Evolutionary conservation across 2,113 vertebrate species (phyloP).

Genomic region (Phaethornis superciliosus): DNA sequence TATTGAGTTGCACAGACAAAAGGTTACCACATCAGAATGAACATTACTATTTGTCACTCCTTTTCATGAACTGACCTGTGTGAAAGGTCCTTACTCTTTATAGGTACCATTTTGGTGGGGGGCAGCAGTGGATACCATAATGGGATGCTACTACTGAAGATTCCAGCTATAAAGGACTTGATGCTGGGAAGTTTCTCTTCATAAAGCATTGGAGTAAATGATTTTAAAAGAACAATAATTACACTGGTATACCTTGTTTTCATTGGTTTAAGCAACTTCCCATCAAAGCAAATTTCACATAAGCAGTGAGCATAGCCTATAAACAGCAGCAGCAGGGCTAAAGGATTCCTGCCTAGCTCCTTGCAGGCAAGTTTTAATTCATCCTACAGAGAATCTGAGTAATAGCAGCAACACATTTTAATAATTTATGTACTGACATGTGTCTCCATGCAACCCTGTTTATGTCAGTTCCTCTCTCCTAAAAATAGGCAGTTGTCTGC

Average conservation of each 20-base stretch:
- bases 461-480: background rate
- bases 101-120: background rate
- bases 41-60: background rate
- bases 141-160: background rate
- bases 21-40: background rate
- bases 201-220: background rate
- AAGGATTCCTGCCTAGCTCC: background rate
- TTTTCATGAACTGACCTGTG: background rate
- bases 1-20: background rate
- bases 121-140: background rate
- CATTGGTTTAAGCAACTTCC: background rate
- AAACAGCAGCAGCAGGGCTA: background rate
- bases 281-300: rapidly evolving
- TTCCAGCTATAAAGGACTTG: background rate
- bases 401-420: background rate
- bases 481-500: background rate
- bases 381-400: background rate
- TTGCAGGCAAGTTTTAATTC: background rate
- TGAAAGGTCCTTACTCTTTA: background rate
- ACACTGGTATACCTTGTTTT: background rate
- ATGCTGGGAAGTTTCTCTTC: background rate
- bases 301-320: background rate
- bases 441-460: background rate
- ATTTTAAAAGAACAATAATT: background rate
- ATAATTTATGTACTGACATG: background rate